Evolutionary conservation across 1,140 invertebrate genomes (phyloP).

Genomic region (Metopolophium dirhodum): DNA sequence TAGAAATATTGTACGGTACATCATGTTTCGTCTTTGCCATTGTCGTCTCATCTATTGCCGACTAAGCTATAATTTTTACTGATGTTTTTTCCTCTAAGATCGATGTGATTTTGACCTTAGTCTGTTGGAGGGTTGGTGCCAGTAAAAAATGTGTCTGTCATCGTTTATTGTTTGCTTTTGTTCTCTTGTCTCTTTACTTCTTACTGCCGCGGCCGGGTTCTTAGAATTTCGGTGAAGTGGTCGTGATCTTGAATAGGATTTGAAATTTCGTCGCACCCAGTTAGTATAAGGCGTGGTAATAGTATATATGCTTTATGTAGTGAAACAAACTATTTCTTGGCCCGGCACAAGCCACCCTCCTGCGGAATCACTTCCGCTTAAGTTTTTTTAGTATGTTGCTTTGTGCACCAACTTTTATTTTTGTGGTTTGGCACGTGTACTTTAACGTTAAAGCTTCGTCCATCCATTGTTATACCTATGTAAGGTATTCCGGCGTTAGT

Average conservation of each 20-base stretch:
- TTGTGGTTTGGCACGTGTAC: not conserved
- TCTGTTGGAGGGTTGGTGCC: not conserved
- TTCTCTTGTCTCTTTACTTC: not conserved
- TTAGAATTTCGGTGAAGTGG: not conserved
- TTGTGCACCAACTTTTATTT: not conserved
- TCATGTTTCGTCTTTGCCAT: not conserved
- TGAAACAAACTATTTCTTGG: conserved; percentile 7
- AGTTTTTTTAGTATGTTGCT: not conserved
- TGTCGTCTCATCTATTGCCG: no score
- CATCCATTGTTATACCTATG: not conserved
- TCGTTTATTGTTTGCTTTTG: not conserved
- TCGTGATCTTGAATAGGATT: not conserved
- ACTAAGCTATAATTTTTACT: not conserved
- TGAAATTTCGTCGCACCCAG: not conserved
- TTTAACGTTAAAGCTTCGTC: not conserved
- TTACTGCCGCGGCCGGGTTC: not conserved
- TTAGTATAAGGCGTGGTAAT: not conserved
- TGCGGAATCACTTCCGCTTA: not conserved
- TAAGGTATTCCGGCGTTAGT: not conserved
- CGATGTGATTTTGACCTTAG: not conserved
- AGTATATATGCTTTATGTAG: not conserved
- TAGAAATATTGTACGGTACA: not conserved
- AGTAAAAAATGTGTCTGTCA: not conserved
- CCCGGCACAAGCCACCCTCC: not conserved
- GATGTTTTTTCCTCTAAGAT: not conserved